These are phyloP conservation scores for Acanthaster planci DNA, from an alignment of 35 echinoderm and acorn worm genomes.

Conservation along the genomic window DNA sequence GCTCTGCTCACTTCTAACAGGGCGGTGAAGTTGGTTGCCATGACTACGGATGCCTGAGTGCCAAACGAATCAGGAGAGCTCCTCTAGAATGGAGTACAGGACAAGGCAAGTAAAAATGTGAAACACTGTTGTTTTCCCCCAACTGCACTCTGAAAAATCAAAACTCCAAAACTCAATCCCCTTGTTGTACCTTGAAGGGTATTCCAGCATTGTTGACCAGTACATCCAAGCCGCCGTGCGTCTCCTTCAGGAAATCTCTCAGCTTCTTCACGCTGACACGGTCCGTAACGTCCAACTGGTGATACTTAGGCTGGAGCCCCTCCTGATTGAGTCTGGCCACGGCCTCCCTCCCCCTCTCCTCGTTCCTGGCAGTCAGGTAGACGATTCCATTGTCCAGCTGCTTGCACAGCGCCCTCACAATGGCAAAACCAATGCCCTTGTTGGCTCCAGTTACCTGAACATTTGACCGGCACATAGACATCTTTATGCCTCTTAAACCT, in stretches of 20 bases:
- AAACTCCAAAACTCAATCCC: too few relatives aligned
- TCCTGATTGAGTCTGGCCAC: constrained; percentile 71
- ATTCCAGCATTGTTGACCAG: constrained; percentile 81
- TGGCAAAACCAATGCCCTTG: constrained; percentile 74
- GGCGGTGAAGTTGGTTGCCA: not conserved
- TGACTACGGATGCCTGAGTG: not conserved
- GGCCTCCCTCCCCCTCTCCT: constrained; percentile 60
- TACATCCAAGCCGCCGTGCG: constrained; percentile 74
- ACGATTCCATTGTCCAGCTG: constrained; percentile 63
- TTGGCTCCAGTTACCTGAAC: constrained; percentile 69
- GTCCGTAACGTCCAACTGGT: constrained; percentile 62
- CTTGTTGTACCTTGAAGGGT: constrained; percentile 75
- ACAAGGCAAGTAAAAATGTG: too few relatives aligned
- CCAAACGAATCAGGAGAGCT: not conserved
- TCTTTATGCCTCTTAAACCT: too few relatives aligned
- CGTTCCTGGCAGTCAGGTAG: constrained; percentile 66
- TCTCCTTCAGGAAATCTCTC: constrained; percentile 46
- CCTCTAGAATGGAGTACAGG: too few relatives aligned
- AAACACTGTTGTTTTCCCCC: too few relatives aligned
- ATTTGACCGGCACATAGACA: too few relatives aligned
- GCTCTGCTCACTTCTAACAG: not conserved
- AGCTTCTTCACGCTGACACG: constrained; percentile 34
- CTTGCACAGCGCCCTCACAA: constrained; percentile 65
- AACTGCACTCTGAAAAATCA: not conserved
- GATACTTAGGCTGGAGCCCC: constrained; percentile 57